Evolutionary conservation across 2,113 vertebrate species (phyloP).

Genomic region (Lampris megalopsis): DNA sequence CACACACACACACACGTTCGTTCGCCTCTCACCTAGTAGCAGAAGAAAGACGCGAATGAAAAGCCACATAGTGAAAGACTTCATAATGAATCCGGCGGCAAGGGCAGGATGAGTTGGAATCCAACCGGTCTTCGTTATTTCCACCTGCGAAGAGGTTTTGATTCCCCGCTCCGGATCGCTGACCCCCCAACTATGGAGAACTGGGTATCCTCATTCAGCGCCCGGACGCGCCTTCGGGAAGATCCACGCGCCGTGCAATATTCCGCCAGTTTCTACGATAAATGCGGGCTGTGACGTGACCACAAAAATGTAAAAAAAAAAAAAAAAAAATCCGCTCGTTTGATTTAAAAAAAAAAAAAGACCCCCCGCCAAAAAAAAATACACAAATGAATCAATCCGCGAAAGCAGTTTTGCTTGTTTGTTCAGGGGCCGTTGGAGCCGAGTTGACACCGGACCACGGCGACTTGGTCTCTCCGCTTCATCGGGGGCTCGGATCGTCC

Average conservation of each 20-base stretch:
- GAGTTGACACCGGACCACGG: slow-evolving; percentile 71
- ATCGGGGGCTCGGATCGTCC: slow-evolving; percentile 44
- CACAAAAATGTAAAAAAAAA: slow-evolving; percentile 20
- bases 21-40: slow-evolving; percentile 73
- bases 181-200: slow-evolving; percentile 43
- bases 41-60: slow-evolving; percentile 63
- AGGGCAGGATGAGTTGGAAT: slow-evolving; percentile 42
- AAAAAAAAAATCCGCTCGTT: slow-evolving; percentile 1
- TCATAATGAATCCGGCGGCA: slow-evolving; percentile 62
- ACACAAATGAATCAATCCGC: slow-evolving; percentile 69
- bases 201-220: slow-evolving; percentile 69
- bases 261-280: slow-evolving; percentile 57
- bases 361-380: neutral
- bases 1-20: neutral
- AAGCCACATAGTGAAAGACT: slow-evolving; percentile 72
- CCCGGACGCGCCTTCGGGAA: slow-evolving; percentile 21
- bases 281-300: slow-evolving; percentile 13
- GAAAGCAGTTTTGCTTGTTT: slow-evolving; percentile 46
- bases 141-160: slow-evolving; percentile 58
- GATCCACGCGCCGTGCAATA: slow-evolving; percentile 57
- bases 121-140: slow-evolving; percentile 53
- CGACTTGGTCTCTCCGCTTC: slow-evolving; percentile 76
- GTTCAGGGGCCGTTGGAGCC: slow-evolving; percentile 64
- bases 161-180: slow-evolving; percentile 58
- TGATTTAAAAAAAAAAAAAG: slow-evolving; percentile 18